Evolutionary conservation across 2,888 invertebrate species (phyloP), one percentile per base, ranked within the genome.

Genomic region (Clunio marinus): DNA sequence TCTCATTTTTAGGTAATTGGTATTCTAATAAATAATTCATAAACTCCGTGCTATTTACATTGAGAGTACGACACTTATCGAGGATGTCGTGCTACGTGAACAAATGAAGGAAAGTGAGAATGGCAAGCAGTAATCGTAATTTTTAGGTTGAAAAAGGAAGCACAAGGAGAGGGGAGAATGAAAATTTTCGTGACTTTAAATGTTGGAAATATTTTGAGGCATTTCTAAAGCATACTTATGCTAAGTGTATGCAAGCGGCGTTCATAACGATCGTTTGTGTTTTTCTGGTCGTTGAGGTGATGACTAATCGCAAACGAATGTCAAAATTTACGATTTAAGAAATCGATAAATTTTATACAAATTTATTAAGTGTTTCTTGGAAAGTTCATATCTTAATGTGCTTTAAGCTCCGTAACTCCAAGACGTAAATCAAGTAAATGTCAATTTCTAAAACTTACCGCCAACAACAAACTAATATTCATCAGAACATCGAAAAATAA

Each of bases 321-420:
- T 41, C 41, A 41, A 2, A 10, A 41, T 41, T 41, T n/a, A 41
- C 41, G 41, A 41, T 41, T 10, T 10, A 13, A 41, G n/a, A 41
- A 41, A 41, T 41, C 41, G 41, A 41, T 41, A 41, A 41, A 41
- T 41, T n/a, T 10, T 32, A 5, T 5, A 10, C 32, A 8, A 32
- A 45, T 45, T 5, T 24, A 15, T 25, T 17, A 22, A 25, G 32
- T 17, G 22, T 22, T 63, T 63, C 63, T 46, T 15, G 37, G 63
- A 63, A 63, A 25, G 25, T 7, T 32, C 25, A 25, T 46, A 63
- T 63, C 63, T 63, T 45, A 63, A 63, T 63, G 63, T 20, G n/a
- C 22, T 37, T 15, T 59, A 4, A 37, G 4, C n/a, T n/a, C n/a
- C n/a, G n/a, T n/a, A 28, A 45, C 24, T 13, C 45, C 63, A 46